Base-by-base conservation (phyloP, 2,113 vertebrate species). In the Hepsetus odoe region DNA sequence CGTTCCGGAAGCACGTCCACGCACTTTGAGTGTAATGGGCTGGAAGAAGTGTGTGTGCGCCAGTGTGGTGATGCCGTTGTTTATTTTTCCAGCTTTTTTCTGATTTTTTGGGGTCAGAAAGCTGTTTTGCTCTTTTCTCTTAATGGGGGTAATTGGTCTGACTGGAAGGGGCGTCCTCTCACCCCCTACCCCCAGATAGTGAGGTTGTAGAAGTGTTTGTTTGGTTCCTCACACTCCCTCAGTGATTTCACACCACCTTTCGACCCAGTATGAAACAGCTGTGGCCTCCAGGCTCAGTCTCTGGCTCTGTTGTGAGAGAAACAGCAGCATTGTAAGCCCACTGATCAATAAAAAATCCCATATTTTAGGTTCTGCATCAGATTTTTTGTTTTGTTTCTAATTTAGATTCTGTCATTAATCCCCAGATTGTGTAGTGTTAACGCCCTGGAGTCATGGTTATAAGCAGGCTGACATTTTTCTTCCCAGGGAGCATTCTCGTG, bases 1-100 rank as follows among this genome's bases (percentile, higher is more conserved):
- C 22, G 44, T 58, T 79, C 68, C 68, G 68, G 77, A 72, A 79
- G 68, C 68, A 65, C 68, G 38, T 53, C 65, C 75, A 40, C 51
- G 24, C 75, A 32, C 58, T 77, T 55, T 20, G 24, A 33, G 65
- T 55, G 44, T 72, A 79, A 79, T 72, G 68, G 68, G 61, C 68
- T 72, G 44, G 46, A 65, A 79, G 24, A 13, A 44, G 56, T 49
- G 58, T 20, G 58, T 53, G 72, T 49, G 72, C 12, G 40, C n/a
- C n/a, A 35, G 8, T 42, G 30, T 71, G 3, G 33, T 24, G 67
- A 32, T 42, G 49, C 42, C 12, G 56, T 24, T 55, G 40, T 9
- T 67, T 1, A 16, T 24, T 58, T 59, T 59, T 16, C 13, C 16
- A 9, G 3, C 7, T 6, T 3, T 64, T 20, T 30, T 30, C 24